Evolutionary conservation across 2,113 vertebrate genomes (phyloP).

Genomic region (Perccottus glenii): DNA sequence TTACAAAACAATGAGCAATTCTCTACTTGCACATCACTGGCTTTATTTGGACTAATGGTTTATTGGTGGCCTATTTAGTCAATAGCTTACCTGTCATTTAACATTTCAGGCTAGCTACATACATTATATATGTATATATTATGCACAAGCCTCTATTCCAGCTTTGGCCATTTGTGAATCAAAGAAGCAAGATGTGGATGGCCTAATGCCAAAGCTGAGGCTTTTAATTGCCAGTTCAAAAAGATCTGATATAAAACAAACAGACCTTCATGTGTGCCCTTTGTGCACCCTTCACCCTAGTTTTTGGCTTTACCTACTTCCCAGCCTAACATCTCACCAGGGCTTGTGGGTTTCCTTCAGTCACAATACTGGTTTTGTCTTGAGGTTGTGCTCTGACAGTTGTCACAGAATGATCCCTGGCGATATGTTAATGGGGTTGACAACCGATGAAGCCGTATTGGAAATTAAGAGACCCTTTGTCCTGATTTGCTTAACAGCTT

Average conservation of each 20-base stretch:
- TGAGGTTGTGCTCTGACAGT: constrained; percentile 72
- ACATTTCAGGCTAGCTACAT: background rate
- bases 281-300: constrained; percentile 20
- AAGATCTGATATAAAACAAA: constrained; percentile 11
- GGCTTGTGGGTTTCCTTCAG: constrained; percentile 62
- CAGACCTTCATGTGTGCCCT: constrained; percentile 4
- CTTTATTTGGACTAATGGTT: background rate
- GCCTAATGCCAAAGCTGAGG: background rate
- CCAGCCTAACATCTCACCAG: constrained; percentile 37
- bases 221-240: constrained; percentile 7
- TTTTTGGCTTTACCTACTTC: constrained; percentile 43
- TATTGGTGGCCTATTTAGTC: background rate
- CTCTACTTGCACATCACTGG: too few species aligned
- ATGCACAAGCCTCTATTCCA: background rate
- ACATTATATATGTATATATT: background rate
- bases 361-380: constrained; percentile 70
- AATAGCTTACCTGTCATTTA: background rate
- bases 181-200: background rate
- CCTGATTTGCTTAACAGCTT: constrained; percentile 62
- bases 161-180: background rate
- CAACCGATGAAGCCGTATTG: constrained; percentile 69
- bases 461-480: constrained; percentile 75
- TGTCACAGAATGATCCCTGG: constrained; percentile 72
- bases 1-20: background rate
- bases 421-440: constrained; percentile 74